Evolutionary conservation across 2,797 vertebrate genomes (phyloP), one percentile per base, ranked within the genome.

Genomic region (Petrocephalus sullivani): DNA sequence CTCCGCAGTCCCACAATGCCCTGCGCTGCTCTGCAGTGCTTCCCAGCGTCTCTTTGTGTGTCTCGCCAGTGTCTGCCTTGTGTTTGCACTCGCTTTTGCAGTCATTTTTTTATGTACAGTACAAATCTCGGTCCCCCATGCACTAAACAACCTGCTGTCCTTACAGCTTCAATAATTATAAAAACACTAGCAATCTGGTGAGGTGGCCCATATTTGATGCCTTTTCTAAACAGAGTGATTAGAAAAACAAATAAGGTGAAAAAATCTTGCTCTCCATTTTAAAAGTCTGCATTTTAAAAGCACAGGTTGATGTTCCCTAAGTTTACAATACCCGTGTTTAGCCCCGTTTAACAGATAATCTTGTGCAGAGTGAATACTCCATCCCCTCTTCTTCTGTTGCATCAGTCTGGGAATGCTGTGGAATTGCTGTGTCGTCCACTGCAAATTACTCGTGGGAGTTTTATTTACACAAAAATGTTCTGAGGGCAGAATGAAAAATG

Each of bases 11-110:
- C 64, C 87, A 87, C 81, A 56, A 19, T 87, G 86, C 58, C 57
- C 28, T 53, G 89, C 88, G 56, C 60, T 90, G 12, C 9, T 54
- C 56, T 86, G 81, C 64, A 67, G 84, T 89, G 8, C 90, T 67
- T 90, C 21, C 88, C 49, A 90, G 23, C 14, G 4, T 91, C 88
- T 91, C 87, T 88, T 88, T 92, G 81, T 92, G 88, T 89, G 86
- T 37, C 87, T n/a, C 86, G 83, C 87, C 61, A 91, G 5, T 90
- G 49, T 86, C 78, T 93, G 87, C 87, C 87, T 90, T 49, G 12
- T 23, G 8, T 61, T 60, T 86, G 33, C 33, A 46, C 56, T 41
- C 14, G 1, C 51, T 37, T 37, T 8, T 83, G 81, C 46, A 21
- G 16, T 8, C 12, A 14, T 37, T 57, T 85, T 85, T 2, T 10